Evolutionary conservation across 2,113 vertebrate genomes (phyloP).

Genomic region (Siniperca knerii): DNA sequence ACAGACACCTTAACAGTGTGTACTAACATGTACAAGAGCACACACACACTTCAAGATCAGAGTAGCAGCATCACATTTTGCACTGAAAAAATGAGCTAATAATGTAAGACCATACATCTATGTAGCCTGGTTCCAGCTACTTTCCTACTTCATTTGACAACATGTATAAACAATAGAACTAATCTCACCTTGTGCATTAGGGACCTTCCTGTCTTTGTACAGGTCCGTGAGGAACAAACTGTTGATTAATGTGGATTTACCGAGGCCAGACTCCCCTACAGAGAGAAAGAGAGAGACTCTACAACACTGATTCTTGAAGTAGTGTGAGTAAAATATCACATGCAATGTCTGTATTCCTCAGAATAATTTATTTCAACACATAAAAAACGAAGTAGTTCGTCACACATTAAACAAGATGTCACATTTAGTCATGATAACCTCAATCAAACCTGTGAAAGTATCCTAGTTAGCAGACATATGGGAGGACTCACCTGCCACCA

Average conservation of each 20-base stretch:
- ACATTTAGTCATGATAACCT: background rate
- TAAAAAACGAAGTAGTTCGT: no score
- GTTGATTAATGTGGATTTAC: constrained; percentile 96
- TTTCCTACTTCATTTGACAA: background rate
- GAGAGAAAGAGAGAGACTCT: background rate
- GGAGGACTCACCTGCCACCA: constrained; percentile 91
- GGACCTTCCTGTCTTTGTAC: constrained; percentile 84
- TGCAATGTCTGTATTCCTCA: background rate
- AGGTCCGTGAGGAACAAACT: constrained; percentile 96
- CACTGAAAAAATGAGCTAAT: background rate
- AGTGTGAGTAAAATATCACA: background rate
- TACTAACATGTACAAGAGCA: background rate
- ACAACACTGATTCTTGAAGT: background rate
- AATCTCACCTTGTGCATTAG: constrained; percentile 79
- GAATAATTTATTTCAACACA: background rate
- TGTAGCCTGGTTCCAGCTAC: background rate
- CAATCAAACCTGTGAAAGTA: background rate
- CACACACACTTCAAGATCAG: background rate
- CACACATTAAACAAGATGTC: background rate
- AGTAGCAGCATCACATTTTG: background rate
- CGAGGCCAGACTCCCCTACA: constrained; percentile 94
- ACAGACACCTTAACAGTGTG: background rate
- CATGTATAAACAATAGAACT: background rate
- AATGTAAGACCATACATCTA: background rate
- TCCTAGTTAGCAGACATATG: background rate